Evolutionary conservation across 2,797 vertebrate species (phyloP).

Genomic region (Danio kyathit): DNA sequence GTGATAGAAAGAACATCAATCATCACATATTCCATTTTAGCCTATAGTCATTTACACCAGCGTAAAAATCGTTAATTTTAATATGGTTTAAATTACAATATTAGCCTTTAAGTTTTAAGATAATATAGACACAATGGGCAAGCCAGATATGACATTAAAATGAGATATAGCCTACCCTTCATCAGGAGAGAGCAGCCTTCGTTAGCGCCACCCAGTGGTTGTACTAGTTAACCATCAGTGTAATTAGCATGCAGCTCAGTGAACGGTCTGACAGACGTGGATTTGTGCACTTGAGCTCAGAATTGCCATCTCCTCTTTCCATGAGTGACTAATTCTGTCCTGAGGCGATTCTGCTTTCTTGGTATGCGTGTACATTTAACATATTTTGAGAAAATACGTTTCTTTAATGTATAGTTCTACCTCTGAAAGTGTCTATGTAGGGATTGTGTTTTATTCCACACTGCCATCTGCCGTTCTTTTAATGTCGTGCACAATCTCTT

Average conservation of each 20-base stretch:
- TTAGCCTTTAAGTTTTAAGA: neutral
- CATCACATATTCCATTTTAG: too few species aligned
- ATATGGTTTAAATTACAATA: neutral
- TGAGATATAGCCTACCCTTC: neutral
- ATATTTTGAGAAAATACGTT: neutral
- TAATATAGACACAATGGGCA: neutral
- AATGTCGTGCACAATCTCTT: slow-evolving; percentile 31
- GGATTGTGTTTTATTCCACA: slow-evolving; percentile 20
- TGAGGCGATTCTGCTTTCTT: neutral
- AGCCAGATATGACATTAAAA: neutral
- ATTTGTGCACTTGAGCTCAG: neutral
- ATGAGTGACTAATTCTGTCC: neutral
- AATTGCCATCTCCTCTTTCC: neutral
- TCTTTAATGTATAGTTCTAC: neutral
- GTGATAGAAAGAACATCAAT: too few species aligned
- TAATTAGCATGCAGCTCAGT: neutral
- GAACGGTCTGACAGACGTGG: neutral
- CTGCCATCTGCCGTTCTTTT: slow-evolving; percentile 60
- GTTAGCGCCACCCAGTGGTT: slow-evolving; percentile 40
- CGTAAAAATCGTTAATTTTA: neutral
- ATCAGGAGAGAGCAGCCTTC: neutral
- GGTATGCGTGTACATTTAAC: neutral
- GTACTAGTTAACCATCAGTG: neutral
- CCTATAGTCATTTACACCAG: neutral
- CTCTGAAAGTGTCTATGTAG: neutral